These are phyloP conservation scores for Iphiclides podalirius DNA, from an alignment of 2,888 invertebrate genomes.

Conservation along the genomic window DNA sequence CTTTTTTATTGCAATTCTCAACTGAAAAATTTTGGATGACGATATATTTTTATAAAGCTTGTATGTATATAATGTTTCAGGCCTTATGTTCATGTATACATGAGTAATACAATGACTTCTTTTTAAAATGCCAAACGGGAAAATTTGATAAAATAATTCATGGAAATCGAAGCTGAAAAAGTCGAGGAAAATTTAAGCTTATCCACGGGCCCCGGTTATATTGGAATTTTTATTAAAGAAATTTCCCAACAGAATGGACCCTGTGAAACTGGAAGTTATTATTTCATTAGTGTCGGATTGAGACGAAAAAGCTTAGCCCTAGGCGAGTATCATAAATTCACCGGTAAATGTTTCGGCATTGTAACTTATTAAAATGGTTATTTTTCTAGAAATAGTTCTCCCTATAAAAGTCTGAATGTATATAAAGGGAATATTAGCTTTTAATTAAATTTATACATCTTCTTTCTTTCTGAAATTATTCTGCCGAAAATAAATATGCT, in stretches of 20 bases:
- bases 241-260: conserved; percentile 19
- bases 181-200: conserved; percentile 8
- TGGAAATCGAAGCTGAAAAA: conserved; percentile 3
- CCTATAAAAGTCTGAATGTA: no score
- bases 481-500: no score
- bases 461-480: no score
- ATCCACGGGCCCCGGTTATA: conserved; percentile 12
- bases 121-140: no score
- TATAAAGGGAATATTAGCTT: no score
- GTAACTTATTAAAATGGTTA: conserved; percentile 10
- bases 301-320: conserved; percentile 16
- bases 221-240: conserved; percentile 23
- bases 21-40: no score
- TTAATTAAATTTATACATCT: no score
- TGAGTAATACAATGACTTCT: no score
- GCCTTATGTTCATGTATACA: no score
- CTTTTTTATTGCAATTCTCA: no score
- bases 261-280: conserved; percentile 24
- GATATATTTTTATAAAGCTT: no score
- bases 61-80: no score
- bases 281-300: conserved; percentile 22
- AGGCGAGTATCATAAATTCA: conserved; percentile 16
- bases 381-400: not conserved
- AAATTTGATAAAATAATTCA: conserved; percentile 15
- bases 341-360: conserved; percentile 11